Conservation (phyloP, 92 coral and sea anemone species). For the Palythoa grandis region DNA sequence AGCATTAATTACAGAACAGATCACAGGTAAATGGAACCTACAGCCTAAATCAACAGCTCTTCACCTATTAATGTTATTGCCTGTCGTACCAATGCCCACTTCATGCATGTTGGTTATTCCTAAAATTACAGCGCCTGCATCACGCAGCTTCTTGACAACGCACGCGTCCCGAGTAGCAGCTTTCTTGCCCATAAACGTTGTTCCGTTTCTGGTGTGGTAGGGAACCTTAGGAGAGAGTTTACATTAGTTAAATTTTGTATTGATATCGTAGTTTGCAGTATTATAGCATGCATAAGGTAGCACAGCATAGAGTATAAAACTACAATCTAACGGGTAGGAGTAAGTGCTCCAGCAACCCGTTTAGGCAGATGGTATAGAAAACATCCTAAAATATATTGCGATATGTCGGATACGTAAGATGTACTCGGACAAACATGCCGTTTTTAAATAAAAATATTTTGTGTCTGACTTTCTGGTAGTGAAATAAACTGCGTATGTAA, state of each 20-base stretch:
- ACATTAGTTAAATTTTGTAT: neutral
- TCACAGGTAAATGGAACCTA: neutral
- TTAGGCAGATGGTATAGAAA: too few species aligned
- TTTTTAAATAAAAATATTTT: too few species aligned
- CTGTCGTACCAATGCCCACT: slow-evolving; percentile 91
- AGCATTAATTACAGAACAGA: neutral
- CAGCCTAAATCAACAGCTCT: neutral
- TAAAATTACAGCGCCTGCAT: slow-evolving; percentile 89
- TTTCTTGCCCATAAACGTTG: slow-evolving; percentile 77
- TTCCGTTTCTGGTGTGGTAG: slow-evolving; percentile 81
- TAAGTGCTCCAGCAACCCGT: too few species aligned
- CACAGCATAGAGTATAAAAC: too few species aligned
- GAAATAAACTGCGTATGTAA: too few species aligned
- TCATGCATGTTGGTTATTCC: slow-evolving; percentile 98
- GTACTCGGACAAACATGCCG: too few species aligned
- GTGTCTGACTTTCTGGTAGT: too few species aligned
- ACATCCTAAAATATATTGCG: too few species aligned
- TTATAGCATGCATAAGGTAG: too few species aligned
- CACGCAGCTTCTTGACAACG: slow-evolving; percentile 80
- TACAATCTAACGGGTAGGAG: too few species aligned
- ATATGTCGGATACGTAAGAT: too few species aligned
- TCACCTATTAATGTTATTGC: slow-evolving; percentile 85
- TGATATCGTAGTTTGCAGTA: too few species aligned
- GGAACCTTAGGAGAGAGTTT: slow-evolving; percentile 63
- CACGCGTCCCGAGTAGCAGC: slow-evolving; percentile 69